Evolutionary conservation across 2,113 vertebrate species (phyloP), one percentile per base, ranked within the genome.

Genomic region (Indicator maculatus): DNA sequence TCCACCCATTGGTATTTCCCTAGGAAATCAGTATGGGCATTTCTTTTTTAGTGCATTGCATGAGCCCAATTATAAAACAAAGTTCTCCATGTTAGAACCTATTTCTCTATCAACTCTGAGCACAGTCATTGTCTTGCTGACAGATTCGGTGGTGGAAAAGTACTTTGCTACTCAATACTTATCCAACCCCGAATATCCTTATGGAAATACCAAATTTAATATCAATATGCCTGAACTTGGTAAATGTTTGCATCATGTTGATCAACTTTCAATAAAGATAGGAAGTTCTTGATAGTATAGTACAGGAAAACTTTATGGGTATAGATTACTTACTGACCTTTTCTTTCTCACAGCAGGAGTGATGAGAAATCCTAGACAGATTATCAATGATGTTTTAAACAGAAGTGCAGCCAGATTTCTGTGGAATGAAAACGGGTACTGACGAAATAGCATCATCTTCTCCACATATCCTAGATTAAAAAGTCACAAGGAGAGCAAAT

Each of bases 281-380:
- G 50, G 56, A 85, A 55, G 82, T 92, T 94, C 77, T 67, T 93
- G 24, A 52, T 59, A 79, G 66, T 64, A 45, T 12, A 93, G 70
- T 85, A 76, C 39, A 66, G 71, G 85, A 94, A 93, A 96, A 97
- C 94, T 97, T 97, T 45, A 63, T 65, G 89, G n/a, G 85, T 90
- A 45, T 63, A 66, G 39, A 7, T 88, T 91, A 33, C 72, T 96
- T 92, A 58, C 71, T 95, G 94, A 95, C 71, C 86, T 91, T 88
- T 89, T 87, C n/a, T 81, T 78, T 94, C 41, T 58, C 26, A 6
- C 58, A 45, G 30, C 64, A 75, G 4, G 71, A 93, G 55, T 90
- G 66, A 76, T 89, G 67, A 81, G 59, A 76, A 87, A 88, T 72
- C 41, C 33, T 83, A 84, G 36, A 60, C 27, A 73, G 77, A 84